phyloP scores from a whole-genome alignment of 2,113 vertebrate species.

The Hoplias malabaricus region DNA sequence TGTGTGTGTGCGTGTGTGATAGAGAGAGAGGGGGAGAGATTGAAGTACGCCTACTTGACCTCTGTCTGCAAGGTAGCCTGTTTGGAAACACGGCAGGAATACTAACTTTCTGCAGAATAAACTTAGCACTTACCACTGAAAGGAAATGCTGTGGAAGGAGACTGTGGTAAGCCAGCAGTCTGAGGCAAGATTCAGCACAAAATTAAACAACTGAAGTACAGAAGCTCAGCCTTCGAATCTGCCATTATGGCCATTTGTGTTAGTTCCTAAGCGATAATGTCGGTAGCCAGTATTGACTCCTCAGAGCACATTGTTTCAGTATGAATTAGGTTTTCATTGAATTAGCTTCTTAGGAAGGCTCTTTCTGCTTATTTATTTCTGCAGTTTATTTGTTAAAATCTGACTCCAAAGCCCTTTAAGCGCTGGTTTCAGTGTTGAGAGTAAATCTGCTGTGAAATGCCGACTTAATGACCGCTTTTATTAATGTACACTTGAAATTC shows the following conservation, averaged over 20 bases:
- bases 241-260: not conserved
- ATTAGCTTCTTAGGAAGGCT: conserved; percentile 8
- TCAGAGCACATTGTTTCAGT: conserved; percentile 21
- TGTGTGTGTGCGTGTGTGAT: conserved; percentile 29
- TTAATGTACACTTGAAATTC: conserved; percentile 67
- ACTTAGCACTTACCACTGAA: not conserved
- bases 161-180: not conserved
- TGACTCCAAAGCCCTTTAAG: conserved; percentile 29
- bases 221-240: conserved; percentile 1
- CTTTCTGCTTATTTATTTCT: conserved; percentile 22
- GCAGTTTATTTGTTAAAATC: conserved; percentile 26
- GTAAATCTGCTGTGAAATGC: conserved; percentile 49
- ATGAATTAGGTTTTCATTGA: conserved; percentile 35
- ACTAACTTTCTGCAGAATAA: conserved; percentile 21
- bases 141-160: not conserved
- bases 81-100: conserved; percentile 59
- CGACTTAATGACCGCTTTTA: conserved; percentile 65
- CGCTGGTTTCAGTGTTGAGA: conserved; percentile 28
- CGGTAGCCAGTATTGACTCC: conserved; percentile 4
- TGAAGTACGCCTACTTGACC: conserved; percentile 43
- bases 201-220: conserved; percentile 8
- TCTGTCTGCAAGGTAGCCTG: conserved; percentile 56
- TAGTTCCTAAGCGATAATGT: not conserved
- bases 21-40: conserved; percentile 27
- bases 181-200: conserved; percentile 1